Conservation (phyloP, 2,797 vertebrate genomes). For the Craterocephalus amniculus region DNA sequence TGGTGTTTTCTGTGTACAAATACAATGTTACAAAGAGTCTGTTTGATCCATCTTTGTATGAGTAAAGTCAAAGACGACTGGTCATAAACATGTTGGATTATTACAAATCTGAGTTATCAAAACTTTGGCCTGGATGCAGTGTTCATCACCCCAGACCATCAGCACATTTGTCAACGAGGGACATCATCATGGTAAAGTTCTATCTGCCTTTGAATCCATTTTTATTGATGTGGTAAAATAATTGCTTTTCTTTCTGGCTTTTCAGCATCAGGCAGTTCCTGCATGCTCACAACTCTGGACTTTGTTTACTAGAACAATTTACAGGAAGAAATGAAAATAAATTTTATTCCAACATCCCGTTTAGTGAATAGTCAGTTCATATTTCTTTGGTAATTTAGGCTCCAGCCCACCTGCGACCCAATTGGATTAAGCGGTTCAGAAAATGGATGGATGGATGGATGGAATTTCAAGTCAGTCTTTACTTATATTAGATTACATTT, state of each 20-base stretch:
- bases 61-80: background rate
- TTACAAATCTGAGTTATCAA: background rate
- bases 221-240: background rate
- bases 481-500: too few species aligned
- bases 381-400: too few species aligned
- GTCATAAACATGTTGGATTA: background rate
- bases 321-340: background rate
- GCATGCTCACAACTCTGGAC: background rate
- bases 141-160: background rate
- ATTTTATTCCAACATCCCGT: background rate
- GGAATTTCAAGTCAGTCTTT: background rate
- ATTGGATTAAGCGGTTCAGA: too few species aligned
- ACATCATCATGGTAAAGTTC: background rate
- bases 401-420: too few species aligned
- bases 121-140: background rate
- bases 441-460: too few species aligned
- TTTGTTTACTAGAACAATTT: background rate
- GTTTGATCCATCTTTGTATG: background rate
- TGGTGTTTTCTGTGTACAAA: background rate
- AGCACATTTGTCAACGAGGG: background rate
- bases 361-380: background rate
- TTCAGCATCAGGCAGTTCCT: conserved; percentile 6
- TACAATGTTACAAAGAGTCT: background rate
- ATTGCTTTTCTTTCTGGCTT: background rate
- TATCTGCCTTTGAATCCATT: background rate